Evolutionary conservation across 2,888 invertebrate genomes (phyloP).

Genomic region (Melanostoma scalare): DNA sequence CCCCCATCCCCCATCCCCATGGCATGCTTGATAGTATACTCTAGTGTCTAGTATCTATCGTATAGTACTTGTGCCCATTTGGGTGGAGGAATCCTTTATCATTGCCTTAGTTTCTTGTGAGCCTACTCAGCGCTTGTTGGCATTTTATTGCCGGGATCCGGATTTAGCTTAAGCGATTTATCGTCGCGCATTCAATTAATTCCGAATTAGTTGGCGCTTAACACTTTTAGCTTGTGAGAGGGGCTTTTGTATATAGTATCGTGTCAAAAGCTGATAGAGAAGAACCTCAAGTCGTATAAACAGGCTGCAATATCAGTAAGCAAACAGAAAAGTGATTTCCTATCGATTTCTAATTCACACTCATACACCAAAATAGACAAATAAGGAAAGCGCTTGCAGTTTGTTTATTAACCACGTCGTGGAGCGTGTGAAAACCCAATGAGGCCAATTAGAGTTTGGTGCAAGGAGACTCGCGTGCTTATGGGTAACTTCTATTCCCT

Average conservation of each 20-base stretch:
- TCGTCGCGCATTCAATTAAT: conserved; percentile 70
- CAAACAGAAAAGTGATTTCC: conserved; percentile 37
- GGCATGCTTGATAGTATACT: background rate
- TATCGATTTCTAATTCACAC: conserved; percentile 53
- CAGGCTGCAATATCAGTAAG: background rate
- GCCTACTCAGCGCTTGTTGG: conserved; percentile 48
- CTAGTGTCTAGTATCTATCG: background rate
- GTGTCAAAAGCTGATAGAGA: conserved; percentile 50
- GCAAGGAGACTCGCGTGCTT: conserved; percentile 42
- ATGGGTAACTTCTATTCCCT: conserved; percentile 26
- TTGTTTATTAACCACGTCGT: conserved; percentile 38
- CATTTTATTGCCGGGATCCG: conserved; percentile 62
- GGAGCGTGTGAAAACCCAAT: conserved; percentile 54
- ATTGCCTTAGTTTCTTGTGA: conserved; percentile 26
- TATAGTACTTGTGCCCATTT: background rate
- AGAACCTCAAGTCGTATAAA: conserved; percentile 3
- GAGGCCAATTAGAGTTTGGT: conserved; percentile 32
- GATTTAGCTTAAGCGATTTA: conserved; percentile 69
- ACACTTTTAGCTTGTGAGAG: conserved; percentile 35
- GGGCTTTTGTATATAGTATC: conserved; percentile 17
- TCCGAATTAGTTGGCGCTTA: conserved; percentile 68
- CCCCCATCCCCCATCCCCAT: background rate
- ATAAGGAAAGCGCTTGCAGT: background rate
- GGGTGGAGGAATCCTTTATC: conserved; percentile 30
- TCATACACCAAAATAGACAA: background rate